Percentiles rank a stretch among this genome's conserved stretches.
These are phyloP conservation scores for Lepisosteus osseus DNA, from an alignment of 2,113 vertebrate species.

Conservation along the genomic window DNA sequence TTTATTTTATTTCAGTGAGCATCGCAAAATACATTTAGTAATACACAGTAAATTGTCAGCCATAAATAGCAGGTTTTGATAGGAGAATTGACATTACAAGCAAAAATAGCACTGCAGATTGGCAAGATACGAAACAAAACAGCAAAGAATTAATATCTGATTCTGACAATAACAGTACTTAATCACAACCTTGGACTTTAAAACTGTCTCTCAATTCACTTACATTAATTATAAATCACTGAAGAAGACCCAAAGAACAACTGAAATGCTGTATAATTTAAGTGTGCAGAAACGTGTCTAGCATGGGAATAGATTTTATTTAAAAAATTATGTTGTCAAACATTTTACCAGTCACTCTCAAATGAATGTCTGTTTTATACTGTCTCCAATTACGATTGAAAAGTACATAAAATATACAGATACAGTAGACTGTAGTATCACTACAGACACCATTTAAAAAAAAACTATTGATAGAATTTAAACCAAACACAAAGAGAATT, in stretches of 20 bases:
- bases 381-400: too few species aligned
- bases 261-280: too few species aligned
- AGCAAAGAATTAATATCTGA: conserved; percentile 28
- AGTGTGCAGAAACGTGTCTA: too few species aligned
- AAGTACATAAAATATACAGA: too few species aligned
- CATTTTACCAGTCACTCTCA: too few species aligned
- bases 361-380: too few species aligned
- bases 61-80: conserved; percentile 34
- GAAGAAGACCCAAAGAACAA: too few species aligned
- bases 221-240: neutral
- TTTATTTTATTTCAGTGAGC: conserved; percentile 14
- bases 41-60: conserved; percentile 27
- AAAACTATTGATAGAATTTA: neutral
- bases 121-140: conserved; percentile 21
- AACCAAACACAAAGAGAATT: neutral
- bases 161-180: neutral
- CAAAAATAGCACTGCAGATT: conserved; percentile 12
- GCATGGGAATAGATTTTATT: too few species aligned
- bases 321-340: too few species aligned
- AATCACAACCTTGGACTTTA: too few species aligned
- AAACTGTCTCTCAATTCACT: neutral
- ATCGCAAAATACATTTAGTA: conserved; percentile 35
- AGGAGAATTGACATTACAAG: conserved; percentile 14
- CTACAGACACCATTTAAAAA: neutral
- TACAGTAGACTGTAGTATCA: too few species aligned